Evolutionary conservation across 2,113 vertebrate genomes (phyloP).

Genomic region (Prionailurus bengalensis): DNA sequence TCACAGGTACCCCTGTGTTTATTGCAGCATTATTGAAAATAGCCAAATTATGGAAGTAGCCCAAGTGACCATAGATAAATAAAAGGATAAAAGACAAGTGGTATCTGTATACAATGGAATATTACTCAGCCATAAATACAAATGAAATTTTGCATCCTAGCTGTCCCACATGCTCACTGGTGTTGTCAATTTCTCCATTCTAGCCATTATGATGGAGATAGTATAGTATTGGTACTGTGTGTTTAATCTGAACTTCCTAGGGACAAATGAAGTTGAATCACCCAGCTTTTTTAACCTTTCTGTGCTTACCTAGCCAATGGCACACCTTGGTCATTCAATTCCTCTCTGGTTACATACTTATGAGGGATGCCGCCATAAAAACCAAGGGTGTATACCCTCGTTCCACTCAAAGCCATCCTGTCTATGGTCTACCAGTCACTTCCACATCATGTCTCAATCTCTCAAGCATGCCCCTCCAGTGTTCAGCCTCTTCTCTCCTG

Average conservation of each 20-base stretch:
- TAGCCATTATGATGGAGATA: neutral
- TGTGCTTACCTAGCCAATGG: neutral
- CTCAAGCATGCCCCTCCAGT: neutral
- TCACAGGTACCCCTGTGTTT: neutral
- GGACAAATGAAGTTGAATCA: neutral
- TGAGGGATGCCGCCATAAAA: neutral
- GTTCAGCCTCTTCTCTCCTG: neutral
- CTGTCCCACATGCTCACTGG: neutral
- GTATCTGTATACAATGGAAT: neutral
- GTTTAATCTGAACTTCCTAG: neutral
- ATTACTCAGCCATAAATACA: neutral
- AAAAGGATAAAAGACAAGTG: neutral
- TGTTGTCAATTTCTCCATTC: neutral
- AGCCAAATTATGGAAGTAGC: neutral
- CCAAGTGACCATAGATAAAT: neutral
- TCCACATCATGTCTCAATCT: neutral
- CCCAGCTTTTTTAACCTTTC: neutral
- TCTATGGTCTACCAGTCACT: neutral
- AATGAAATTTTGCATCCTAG: neutral
- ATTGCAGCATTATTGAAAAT: neutral
- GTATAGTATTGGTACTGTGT: neutral
- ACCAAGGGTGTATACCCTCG: fast-evolving
- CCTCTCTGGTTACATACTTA: neutral
- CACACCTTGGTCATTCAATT: neutral
- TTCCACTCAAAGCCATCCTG: neutral